Evolutionary conservation across 2,113 vertebrate genomes (phyloP).

Genomic region (Phasianus colchicus): DNA sequence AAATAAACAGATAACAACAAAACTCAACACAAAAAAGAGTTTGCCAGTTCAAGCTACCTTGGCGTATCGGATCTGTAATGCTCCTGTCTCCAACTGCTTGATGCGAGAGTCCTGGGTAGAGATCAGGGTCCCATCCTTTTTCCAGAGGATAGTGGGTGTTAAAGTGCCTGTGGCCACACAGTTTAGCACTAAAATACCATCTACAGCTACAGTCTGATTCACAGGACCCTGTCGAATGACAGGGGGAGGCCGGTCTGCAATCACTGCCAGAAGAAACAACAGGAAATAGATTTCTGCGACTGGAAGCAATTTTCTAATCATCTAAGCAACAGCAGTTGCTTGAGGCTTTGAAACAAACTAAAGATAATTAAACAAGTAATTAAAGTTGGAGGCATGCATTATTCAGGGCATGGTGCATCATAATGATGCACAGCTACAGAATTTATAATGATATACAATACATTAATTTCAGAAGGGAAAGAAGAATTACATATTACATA

Average conservation of each 20-base stretch:
- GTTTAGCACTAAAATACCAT: slow-evolving; percentile 89
- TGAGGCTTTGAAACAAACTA: slow-evolving; percentile 82
- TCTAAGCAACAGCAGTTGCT: slow-evolving; percentile 81
- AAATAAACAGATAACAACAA: neutral
- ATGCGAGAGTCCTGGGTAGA: slow-evolving; percentile 95
- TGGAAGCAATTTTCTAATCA: slow-evolving; percentile 91
- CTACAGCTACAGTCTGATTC: slow-evolving; percentile 96
- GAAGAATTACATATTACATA: neutral
- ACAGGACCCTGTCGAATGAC: slow-evolving; percentile 94
- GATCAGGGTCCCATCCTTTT: slow-evolving; percentile 90
- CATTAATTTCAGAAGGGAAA: neutral
- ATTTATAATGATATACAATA: slow-evolving; percentile 37
- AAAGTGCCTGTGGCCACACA: slow-evolving; percentile 90
- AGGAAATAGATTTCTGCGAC: slow-evolving; percentile 83
- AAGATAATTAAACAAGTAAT: slow-evolving; percentile 86
- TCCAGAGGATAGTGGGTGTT: slow-evolving; percentile 93
- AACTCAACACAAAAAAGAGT: neutral
- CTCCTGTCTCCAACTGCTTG: slow-evolving; percentile 90
- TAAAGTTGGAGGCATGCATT: slow-evolving; percentile 74
- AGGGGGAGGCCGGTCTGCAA: slow-evolving; percentile 95
- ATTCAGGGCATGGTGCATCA: slow-evolving; percentile 68
- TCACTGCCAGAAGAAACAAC: slow-evolving; percentile 82
- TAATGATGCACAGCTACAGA: slow-evolving; percentile 43
- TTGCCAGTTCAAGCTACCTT: slow-evolving; percentile 82
- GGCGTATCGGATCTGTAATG: slow-evolving; percentile 93